Conservation (phyloP, 92 coral and sea anemone genomes). For the Epizoanthus ramosus region DNA sequence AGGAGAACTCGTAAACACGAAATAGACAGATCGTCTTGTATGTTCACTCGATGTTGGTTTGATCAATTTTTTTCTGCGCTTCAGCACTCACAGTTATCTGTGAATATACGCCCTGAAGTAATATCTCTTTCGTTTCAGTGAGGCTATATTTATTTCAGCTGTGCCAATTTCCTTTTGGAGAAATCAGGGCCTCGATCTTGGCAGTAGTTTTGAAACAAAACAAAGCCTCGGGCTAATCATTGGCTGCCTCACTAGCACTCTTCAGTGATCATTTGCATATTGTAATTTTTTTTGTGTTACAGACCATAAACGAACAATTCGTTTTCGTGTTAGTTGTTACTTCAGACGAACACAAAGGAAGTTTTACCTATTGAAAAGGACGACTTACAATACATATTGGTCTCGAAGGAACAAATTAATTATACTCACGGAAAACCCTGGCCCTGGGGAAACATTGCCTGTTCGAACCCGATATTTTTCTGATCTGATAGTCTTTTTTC, state of each 20-base stretch:
- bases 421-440: no score
- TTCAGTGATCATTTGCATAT: slow-evolving; percentile 20
- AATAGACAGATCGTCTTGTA: not conserved
- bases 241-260: not conserved
- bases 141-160: slow-evolving; percentile 5
- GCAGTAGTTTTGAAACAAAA: slow-evolving; percentile 13
- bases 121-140: slow-evolving; percentile 12
- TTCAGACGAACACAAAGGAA: no score
- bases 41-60: not conserved
- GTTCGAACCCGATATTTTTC: not conserved
- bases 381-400: no score
- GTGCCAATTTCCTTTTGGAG: slow-evolving; percentile 4
- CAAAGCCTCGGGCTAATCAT: slow-evolving; percentile 7
- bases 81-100: not conserved
- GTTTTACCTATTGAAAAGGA: no score
- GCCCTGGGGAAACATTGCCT: not conserved
- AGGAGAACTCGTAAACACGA: not conserved
- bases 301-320: not conserved
- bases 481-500: not conserved
- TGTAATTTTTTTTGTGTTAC: not conserved
- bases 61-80: not conserved
- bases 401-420: no score
- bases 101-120: not conserved
- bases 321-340: no score
- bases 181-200: not conserved